Conservation (phyloP, 2,113 vertebrate species). For the Vombatus ursinus region DNA sequence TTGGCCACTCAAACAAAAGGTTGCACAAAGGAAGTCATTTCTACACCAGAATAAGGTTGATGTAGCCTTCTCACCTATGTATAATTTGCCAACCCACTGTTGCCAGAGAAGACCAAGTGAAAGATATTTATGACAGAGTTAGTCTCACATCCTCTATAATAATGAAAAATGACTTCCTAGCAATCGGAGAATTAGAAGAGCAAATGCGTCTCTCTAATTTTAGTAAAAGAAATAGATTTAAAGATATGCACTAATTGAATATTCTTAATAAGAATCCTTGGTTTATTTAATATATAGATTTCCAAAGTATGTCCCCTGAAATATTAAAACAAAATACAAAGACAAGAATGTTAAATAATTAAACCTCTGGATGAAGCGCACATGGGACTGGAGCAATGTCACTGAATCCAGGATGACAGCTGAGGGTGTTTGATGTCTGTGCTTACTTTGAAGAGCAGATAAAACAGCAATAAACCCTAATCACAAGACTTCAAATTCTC, state of each 20-base stretch:
- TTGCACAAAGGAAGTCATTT: background rate
- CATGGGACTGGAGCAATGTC: conserved; percentile 75
- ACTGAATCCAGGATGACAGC: conserved; percentile 75
- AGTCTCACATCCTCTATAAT: conserved; percentile 35
- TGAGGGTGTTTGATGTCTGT: conserved; percentile 83
- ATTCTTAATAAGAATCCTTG: conserved; percentile 56
- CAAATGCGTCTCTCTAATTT: conserved; percentile 7
- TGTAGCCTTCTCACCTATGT: background rate
- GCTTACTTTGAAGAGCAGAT: conserved; percentile 86
- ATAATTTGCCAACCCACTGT: background rate
- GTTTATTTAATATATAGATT: conserved; percentile 82
- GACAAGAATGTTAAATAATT: conserved; percentile 85
- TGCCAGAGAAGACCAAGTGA: background rate
- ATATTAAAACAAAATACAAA: conserved; percentile 84
- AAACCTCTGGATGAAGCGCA: conserved; percentile 79
- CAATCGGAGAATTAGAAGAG: conserved; percentile 22
- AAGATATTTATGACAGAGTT: conserved; percentile 31
- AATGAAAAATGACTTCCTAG: conserved; percentile 49
- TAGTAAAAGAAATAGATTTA: conserved; percentile 54
- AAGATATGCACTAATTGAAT: conserved; percentile 39
- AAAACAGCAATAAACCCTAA: conserved; percentile 86
- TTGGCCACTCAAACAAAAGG: background rate
- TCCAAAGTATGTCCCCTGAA: conserved; percentile 80
- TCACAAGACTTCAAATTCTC: conserved; percentile 84
- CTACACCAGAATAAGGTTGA: background rate